Base-by-base conservation (phyloP, 1,140 invertebrate species). In the Drosophila bocqueti region DNA sequence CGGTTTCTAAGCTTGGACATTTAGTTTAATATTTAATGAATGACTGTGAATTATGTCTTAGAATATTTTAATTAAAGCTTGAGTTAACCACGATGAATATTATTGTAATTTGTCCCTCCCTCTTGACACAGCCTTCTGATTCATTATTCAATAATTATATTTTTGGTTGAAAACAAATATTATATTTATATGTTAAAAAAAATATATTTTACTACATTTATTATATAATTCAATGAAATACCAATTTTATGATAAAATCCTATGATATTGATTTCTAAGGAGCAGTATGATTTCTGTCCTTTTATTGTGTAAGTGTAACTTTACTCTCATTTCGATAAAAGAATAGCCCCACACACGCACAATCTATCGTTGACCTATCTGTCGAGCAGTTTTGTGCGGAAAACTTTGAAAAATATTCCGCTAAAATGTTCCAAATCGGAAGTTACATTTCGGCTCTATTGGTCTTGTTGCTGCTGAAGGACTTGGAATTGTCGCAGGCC, bases 361-460 rank as follows among this genome's bases (percentile, higher is more conserved):
- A 43, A 26, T 18, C 21, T 43, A 36, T 21, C 68, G 6, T 46
- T n/a, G 13, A 21, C 1, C 3, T 11, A 79, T 57, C 62, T 34
- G 55, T 55, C 49, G 52, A 50, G 15, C 57, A 47, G 52, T 40
- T 60, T 78, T 49, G 42, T 72, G 34, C 57, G 38, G 18, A 40
- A 42, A 45, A 45, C 42, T 57, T 24, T 43, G 31, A 29, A 38
- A 46, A 40, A 58, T 47, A 38, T 16, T 36, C 15, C 29, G 8
- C 24, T 13, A 80, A 78, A 81, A 89, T 89, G 84, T 71, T 67
- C 21, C 66, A 72, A 84, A 76, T 81, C 63, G 55, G 31, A 26
- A 2, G 50, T 54, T 43, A 26, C 42, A 57, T 63, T 49, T 29
- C 6, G 9, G 5, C 54, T 45, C 13, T 46, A 9, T 13, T 18